A percentile compares a stretch with the other conserved stretches of the same genome.
phyloP scores from a whole-genome alignment of 30 jellyfish, hydroid and myxozoan genomes.

The Clytia hemisphaerica region DNA sequence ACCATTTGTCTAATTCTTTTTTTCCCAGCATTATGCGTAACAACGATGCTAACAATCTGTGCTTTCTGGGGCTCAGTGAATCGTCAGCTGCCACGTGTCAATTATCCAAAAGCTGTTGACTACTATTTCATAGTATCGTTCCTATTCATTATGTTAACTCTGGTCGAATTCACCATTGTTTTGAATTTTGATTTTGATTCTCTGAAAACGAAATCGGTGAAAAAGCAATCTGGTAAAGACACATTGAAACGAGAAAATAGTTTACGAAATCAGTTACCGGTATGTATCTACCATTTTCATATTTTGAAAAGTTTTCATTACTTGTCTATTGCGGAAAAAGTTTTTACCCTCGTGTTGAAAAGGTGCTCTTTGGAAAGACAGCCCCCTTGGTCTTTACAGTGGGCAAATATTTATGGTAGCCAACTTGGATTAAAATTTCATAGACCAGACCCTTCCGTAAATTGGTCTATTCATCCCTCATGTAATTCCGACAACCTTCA shows the following conservation, averaged over 20 bases:
- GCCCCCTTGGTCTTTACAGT: too few relatives aligned
- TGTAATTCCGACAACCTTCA: too few relatives aligned
- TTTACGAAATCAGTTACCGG: conserved; percentile 17
- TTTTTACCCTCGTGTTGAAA: too few relatives aligned
- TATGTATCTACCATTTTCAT: background rate
- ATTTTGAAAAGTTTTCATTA: background rate
- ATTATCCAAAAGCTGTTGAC: conserved; percentile 81
- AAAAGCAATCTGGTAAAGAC: background rate
- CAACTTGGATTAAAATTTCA: too few relatives aligned
- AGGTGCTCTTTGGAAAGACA: too few relatives aligned
- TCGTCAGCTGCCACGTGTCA: conserved; percentile 66
- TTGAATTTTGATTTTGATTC: conserved; percentile 31
- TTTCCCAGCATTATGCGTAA: conserved; percentile 55
- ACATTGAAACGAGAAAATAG: background rate
- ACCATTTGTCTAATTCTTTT: too few relatives aligned
- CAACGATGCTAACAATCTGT: conserved; percentile 67
- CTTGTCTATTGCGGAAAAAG: background rate
- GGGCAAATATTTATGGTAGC: too few relatives aligned
- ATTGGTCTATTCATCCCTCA: too few relatives aligned
- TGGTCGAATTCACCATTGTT: conserved; percentile 67
- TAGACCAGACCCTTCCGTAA: too few relatives aligned
- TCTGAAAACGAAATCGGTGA: background rate
- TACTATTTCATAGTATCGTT: conserved; percentile 73
- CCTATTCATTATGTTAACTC: conserved; percentile 55
- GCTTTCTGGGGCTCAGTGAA: conserved; percentile 78